These are phyloP conservation scores for Pelobates fuscus DNA, from an alignment of 2,113 vertebrate genomes.

Conservation along the genomic window DNA sequence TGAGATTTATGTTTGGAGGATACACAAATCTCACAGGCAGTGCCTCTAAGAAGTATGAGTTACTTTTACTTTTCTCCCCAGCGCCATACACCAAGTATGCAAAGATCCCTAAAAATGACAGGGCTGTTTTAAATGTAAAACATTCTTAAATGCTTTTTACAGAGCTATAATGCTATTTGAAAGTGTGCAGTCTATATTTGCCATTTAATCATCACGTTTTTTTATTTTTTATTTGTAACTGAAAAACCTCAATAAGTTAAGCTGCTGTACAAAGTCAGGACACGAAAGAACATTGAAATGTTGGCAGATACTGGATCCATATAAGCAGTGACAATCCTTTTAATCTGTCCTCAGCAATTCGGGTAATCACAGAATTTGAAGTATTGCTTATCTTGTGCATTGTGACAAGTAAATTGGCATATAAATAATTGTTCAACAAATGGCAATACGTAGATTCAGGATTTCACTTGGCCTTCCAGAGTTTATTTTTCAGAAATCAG, in stretches of 20 bases:
- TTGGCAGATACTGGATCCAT: conserved; percentile 32
- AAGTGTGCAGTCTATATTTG: too few species aligned
- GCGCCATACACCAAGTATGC: too few species aligned
- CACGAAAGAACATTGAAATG: conserved; percentile 26
- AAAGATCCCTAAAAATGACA: too few species aligned
- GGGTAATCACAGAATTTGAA: conserved; percentile 15
- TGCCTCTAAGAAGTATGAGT: too few species aligned
- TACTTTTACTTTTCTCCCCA: too few species aligned
- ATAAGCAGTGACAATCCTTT: conserved; percentile 42
- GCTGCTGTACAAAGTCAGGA: conserved; percentile 12
- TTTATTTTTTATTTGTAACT: not conserved
- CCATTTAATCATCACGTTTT: too few species aligned
- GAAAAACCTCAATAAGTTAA: conserved; percentile 22
- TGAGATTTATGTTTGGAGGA: too few species aligned
- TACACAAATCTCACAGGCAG: too few species aligned
- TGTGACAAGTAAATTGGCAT: conserved; percentile 37
- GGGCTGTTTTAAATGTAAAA: too few species aligned
- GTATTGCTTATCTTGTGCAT: conserved; percentile 17
- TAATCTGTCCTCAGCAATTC: conserved; percentile 22
- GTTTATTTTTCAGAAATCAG: conserved; percentile 1
- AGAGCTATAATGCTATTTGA: too few species aligned
- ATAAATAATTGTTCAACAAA: conserved; percentile 6
- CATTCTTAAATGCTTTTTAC: too few species aligned
- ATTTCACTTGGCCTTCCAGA: not conserved
- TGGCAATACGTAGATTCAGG: conserved; percentile 21